A percentile compares a stretch with the other conserved stretches of the same genome.
Conservation (phyloP, 2,888 invertebrate species). For the Fragum sueziense region DNA sequence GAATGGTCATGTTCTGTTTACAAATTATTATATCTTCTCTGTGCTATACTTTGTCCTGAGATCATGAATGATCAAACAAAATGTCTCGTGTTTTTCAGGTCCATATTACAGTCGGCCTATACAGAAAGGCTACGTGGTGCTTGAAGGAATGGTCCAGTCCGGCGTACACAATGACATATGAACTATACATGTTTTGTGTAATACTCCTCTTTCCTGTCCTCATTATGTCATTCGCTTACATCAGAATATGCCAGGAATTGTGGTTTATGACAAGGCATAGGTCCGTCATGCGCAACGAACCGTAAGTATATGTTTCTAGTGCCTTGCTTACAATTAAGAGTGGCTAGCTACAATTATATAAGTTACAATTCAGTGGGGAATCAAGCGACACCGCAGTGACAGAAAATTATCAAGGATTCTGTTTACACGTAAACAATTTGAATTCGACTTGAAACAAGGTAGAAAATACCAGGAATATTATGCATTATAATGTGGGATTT, state of each 20-base stretch:
- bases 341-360: too few species aligned
- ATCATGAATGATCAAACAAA: too few species aligned
- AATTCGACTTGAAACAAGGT: too few species aligned
- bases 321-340: too few species aligned
- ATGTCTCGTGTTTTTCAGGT: slow-evolving; percentile 57
- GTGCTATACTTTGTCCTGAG: too few species aligned
- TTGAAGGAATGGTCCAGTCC: slow-evolving; percentile 83
- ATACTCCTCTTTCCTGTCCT: slow-evolving; percentile 86
- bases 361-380: too few species aligned
- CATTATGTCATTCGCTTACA: slow-evolving; percentile 87
- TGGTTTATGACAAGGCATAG: slow-evolving; percentile 62
- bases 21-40: neutral
- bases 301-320: slow-evolving; percentile 35
- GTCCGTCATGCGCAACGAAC: slow-evolving; percentile 33
- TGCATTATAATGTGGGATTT: too few species aligned
- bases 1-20: neutral
- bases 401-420: too few species aligned
- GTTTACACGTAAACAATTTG: too few species aligned
- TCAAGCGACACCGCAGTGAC: too few species aligned
- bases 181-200: slow-evolving; percentile 87
- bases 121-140: slow-evolving; percentile 84
- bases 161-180: slow-evolving; percentile 83
- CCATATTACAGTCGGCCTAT: slow-evolving; percentile 66
- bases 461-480: too few species aligned
- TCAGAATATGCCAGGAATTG: slow-evolving; percentile 86